Percentiles rank a stretch among this genome's conserved stretches.
These are phyloP conservation scores for Osmerus mordax DNA, from an alignment of 2,113 vertebrate species.

Conservation along the genomic window DNA sequence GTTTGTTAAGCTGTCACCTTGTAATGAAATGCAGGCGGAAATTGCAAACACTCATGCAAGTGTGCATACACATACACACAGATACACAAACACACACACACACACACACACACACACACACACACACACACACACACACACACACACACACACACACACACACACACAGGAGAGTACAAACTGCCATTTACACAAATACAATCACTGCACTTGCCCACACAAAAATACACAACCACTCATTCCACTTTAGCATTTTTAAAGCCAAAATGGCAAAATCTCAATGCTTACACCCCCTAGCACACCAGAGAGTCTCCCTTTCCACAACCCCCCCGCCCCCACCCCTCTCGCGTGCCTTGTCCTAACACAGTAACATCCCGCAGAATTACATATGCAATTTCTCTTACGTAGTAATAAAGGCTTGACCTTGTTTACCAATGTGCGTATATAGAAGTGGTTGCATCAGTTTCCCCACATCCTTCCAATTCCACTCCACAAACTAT, in stretches of 20 bases:
- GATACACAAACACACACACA: slow-evolving; percentile 6
- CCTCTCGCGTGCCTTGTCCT: neutral
- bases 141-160: slow-evolving; percentile 10
- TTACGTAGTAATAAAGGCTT: neutral
- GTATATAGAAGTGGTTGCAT: slow-evolving; percentile 35
- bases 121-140: slow-evolving; percentile 11
- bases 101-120: slow-evolving; percentile 18
- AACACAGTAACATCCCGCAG: neutral
- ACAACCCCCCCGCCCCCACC: neutral
- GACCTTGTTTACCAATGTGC: slow-evolving; percentile 24
- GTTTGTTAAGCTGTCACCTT: slow-evolving; percentile 62
- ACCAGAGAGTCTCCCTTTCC: neutral
- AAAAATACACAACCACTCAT: slow-evolving; percentile 5
- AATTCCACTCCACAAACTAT: slow-evolving; percentile 54
- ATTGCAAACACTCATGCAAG: slow-evolving; percentile 30
- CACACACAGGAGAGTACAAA: slow-evolving; percentile 1
- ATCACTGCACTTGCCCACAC: neutral
- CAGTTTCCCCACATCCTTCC: slow-evolving; percentile 64
- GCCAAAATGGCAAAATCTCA: too few relatives aligned
- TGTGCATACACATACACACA: neutral
- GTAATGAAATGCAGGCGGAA: slow-evolving; percentile 55
- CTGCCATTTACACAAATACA: neutral
- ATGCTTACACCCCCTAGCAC: too few relatives aligned
- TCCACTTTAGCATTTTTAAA: slow-evolving; percentile 1
- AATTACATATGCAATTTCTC: slow-evolving; percentile 10